Base-by-base conservation (phyloP, 2,797 vertebrate genomes). In the Mallotus villosus region DNA sequence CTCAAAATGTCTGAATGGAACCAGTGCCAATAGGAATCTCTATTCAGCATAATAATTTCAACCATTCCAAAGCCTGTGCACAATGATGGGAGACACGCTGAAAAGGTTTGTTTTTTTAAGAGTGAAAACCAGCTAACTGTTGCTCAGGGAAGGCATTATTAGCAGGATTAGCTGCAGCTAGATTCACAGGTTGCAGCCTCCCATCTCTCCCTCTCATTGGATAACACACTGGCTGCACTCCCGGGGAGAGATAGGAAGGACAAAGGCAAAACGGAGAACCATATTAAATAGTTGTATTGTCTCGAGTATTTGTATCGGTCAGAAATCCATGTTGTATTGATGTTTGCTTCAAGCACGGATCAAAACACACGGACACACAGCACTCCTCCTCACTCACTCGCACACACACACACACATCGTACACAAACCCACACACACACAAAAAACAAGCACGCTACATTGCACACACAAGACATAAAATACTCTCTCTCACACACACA, bases 311-410 rank as follows among this genome's bases (percentile, higher is more conserved):
- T 88, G 88, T 82, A 87, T 87, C 84, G 68, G 72, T 69, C 77
- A 85, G 78, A 86, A 84, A 88, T 85, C 85, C 81, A 87, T 87
- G 81, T 87, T 12, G 37, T 84, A 86, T 84, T 85, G 83, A 90
- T 85, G 79, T 89, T 89, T 89, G 78, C 86, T 88, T 76, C 79
- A 86, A 49, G n/a, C 17, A 11, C 1, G 22, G 21, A 65, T 12
- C 25, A 74, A 22, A 8, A 37, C 67, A 51, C 69, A 51, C 14
- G 9, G 24, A 62, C 27, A 4, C 60, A 21, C 70, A 12, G 1
- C 5, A 4, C 8, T 21, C 11, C 8, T 21, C 11, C 25, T 16
- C 51, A 17, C 25, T 16, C 64, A 17, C 53, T 5, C 5, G 16
- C 19, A 24, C 58, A 46, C 69, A 58, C 68, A 19, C 22, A 37